A percentile compares a stretch with the other conserved stretches of the same genome.
phyloP scores from a whole-genome alignment of 2,888 invertebrate species.

The Mechanitis mazaeus region DNA sequence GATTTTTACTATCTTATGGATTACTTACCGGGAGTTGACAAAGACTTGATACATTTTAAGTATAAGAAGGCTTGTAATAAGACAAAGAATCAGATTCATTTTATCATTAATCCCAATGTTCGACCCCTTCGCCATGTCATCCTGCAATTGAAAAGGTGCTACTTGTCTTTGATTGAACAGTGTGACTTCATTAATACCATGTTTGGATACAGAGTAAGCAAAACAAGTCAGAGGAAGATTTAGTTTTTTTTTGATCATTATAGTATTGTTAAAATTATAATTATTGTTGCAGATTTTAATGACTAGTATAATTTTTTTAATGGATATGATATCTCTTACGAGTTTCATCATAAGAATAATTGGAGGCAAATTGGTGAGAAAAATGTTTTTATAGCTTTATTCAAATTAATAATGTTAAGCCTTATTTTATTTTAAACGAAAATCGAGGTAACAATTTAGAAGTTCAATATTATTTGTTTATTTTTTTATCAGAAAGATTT shows the following conservation, averaged over 20 bases:
- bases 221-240: no score
- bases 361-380: no score
- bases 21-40: slow-evolving; percentile 12
- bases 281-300: not conserved
- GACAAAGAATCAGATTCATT: not conserved
- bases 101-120: slow-evolving; percentile 14
- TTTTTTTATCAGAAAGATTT: no score
- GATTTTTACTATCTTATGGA: slow-evolving; percentile 14
- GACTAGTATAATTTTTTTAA: not conserved
- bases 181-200: slow-evolving; percentile 27
- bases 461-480: no score
- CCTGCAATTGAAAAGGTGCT: slow-evolving; percentile 24
- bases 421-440: no score
- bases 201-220: slow-evolving; percentile 28
- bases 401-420: no score
- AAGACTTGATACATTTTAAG: slow-evolving; percentile 9
- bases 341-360: no score
- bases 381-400: no score
- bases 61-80: slow-evolving; percentile 9
- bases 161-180: slow-evolving; percentile 28
- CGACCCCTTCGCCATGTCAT: slow-evolving; percentile 16
- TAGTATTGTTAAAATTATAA: not conserved
- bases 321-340: not conserved
- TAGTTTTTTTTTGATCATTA: not conserved
- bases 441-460: no score